Evolutionary conservation across 2,797 vertebrate genomes (phyloP).

Genomic region (Pogoniulus pusillus): DNA sequence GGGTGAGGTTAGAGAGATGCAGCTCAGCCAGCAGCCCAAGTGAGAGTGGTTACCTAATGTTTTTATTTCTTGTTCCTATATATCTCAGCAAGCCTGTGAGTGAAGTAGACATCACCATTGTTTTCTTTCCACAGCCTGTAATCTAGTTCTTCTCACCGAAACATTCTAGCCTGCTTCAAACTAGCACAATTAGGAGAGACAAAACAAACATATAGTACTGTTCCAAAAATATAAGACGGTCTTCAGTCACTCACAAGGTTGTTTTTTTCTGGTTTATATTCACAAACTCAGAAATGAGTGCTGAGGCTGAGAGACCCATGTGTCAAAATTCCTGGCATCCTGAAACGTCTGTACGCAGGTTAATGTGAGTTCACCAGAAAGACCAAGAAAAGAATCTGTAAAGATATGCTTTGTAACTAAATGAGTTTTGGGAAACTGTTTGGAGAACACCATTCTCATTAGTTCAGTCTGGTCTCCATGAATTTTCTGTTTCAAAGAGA

Average conservation of each 20-base stretch:
- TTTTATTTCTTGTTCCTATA: no score
- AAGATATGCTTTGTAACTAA: background rate
- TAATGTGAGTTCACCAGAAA: background rate
- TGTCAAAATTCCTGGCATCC: background rate
- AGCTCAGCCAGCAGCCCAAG: no score
- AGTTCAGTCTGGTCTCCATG: background rate
- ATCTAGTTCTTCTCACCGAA: no score
- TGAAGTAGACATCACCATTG: no score
- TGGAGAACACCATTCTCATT: background rate
- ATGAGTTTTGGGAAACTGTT: background rate
- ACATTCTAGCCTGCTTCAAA: no score
- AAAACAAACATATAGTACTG: background rate
- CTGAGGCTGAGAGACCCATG: accelerated
- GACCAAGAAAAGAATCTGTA: background rate
- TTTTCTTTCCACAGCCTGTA: no score
- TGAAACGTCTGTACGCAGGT: background rate
- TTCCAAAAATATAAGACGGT: background rate
- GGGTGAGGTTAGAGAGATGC: no score
- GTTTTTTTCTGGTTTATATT: background rate
- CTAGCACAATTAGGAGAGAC: background rate
- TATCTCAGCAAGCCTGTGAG: no score
- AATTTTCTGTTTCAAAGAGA: background rate
- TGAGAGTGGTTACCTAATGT: no score
- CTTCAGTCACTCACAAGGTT: background rate
- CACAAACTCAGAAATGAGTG: background rate